Base-by-base conservation (phyloP, 2,888 invertebrate species). In the Tipula helvola region DNA sequence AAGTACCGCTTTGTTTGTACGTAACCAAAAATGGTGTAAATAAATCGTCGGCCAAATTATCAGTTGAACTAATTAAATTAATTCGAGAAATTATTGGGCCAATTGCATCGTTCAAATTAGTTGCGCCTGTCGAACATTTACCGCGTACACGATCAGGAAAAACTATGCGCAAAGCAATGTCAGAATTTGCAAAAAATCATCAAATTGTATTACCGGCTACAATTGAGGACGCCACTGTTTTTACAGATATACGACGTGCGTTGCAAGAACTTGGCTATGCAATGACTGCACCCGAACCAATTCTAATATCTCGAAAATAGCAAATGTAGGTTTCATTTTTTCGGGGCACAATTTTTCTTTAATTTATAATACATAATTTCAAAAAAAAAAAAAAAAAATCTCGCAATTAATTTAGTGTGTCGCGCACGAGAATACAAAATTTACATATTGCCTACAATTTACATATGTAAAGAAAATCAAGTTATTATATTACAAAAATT, bases 1-100 rank as follows among this genome's bases (percentile, higher is more conserved):
- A 98, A 90, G 94, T 98, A 18, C 98, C 98, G 0, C 91, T 98
- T 2, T 98, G 97, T 88, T 92, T 98, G 0, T 97, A 96, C 89
- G 96, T 98, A 2, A 94, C 95, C 90, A 94, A 94, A 89, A 94
- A 90, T 42, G 89, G 89, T 36, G 87, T 87, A 10, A 88, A 87
- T 57, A 89, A 89, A 84, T 87, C 89, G 12, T 52, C 88, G 10
- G 87, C 90, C 36, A 91, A 91, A 88, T 88, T 91, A 13, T 91
- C 91, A 0, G 89, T 90, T 0, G 91, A 91, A 88, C 90, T 92
- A 5, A 91, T 92, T 36, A 90, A 91, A 86, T 89, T 91, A 10
- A 90, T 92, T 57, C 89, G 92, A 10, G 91, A 92, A 87, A 90
- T 91, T 8, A 91, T 92, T 86, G 92, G 92, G 0, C 97, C 98